A percentile compares a stretch with the other conserved stretches of the same genome.
phyloP scores from a whole-genome alignment of 2,113 vertebrate species.

The Gallinago undulata region DNA sequence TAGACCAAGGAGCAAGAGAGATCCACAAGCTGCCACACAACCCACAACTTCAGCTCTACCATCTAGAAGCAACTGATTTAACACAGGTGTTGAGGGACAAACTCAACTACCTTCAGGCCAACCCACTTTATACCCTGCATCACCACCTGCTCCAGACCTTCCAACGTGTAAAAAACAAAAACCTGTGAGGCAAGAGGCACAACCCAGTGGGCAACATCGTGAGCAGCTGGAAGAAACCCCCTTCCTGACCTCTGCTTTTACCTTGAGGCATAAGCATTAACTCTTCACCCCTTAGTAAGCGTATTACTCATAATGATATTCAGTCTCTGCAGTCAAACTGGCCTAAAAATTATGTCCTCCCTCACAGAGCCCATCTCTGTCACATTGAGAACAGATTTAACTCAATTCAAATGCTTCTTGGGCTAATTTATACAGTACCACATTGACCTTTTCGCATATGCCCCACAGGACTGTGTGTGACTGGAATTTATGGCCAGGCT shows the following conservation, averaged over 20 bases:
- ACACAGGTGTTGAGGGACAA: not conserved
- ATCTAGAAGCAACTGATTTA: not conserved
- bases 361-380: not conserved
- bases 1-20: not conserved
- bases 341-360: not conserved
- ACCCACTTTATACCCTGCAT: not conserved
- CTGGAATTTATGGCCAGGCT: constrained; percentile 58
- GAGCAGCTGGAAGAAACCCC: not conserved
- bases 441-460: constrained; percentile 65
- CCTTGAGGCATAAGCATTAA: not conserved
- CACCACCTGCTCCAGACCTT: not conserved
- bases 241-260: not conserved
- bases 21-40: not conserved
- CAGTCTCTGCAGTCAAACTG: not conserved
- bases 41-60: not conserved
- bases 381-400: constrained; percentile 21
- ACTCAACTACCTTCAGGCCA: not conserved
- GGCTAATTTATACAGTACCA: constrained; percentile 60
- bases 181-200: not conserved
- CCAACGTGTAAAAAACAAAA: not conserved
- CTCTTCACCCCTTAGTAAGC: not conserved
- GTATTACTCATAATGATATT: not conserved
- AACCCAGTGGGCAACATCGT: not conserved
- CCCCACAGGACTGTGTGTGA: not conserved
- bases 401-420: constrained; percentile 8